Percentiles rank a stretch among this genome's conserved stretches.
These are phyloP conservation scores for Lampropteryx suffumata DNA, from an alignment of 2,888 invertebrate species.

Conservation along the genomic window DNA sequence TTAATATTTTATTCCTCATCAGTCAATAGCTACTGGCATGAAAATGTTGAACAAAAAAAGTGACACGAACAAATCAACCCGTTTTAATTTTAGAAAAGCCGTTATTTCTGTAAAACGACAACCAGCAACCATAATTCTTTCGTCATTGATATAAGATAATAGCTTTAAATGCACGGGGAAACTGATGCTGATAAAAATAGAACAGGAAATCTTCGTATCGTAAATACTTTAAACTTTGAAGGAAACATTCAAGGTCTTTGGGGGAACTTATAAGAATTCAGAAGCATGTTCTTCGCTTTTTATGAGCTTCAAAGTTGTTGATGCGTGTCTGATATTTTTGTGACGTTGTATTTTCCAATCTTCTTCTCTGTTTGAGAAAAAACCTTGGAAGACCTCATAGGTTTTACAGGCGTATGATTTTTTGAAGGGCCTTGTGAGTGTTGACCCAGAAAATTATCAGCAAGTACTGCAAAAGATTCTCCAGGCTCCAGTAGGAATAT, in stretches of 20 bases:
- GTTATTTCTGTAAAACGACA: slow-evolving; percentile 2
- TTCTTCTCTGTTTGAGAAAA: no score
- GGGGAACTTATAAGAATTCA: not conserved
- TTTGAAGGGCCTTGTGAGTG: no score
- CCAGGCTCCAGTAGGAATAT: no score
- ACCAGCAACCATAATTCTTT: slow-evolving; percentile 7
- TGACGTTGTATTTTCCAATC: no score
- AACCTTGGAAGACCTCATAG: no score
- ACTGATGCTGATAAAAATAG: slow-evolving; percentile 3
- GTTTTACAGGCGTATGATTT: no score
- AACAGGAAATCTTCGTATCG: slow-evolving; percentile 9
- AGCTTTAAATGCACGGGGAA: slow-evolving; percentile 1
- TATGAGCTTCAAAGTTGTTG: slow-evolving; percentile 8
- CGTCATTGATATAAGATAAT: slow-evolving; percentile 4
- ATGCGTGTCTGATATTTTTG: slow-evolving; percentile 1
- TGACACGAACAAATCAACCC: not conserved
- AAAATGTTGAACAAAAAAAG: not conserved
- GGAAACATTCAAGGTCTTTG: slow-evolving; percentile 6
- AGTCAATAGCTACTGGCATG: no score
- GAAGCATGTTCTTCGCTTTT: not conserved
- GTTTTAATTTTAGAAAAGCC: slow-evolving; percentile 3
- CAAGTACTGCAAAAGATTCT: no score
- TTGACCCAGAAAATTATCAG: no score
- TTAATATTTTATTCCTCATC: no score
- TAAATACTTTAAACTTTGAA: slow-evolving; percentile 4